phyloP scores from a whole-genome alignment of 2,888 invertebrate species.

The Clepsis dumicolana region DNA sequence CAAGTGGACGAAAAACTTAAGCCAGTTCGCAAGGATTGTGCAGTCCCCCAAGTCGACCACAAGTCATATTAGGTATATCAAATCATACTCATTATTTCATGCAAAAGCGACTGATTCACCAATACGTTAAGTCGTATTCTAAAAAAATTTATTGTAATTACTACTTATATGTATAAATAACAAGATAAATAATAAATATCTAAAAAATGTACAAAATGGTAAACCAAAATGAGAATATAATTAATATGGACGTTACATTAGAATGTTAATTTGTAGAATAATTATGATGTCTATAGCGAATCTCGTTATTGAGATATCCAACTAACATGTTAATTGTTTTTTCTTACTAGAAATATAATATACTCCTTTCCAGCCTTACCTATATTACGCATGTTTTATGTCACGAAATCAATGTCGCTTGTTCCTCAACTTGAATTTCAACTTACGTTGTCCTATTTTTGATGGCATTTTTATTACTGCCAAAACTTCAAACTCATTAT shows the following conservation, averaged over 20 bases:
- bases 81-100: conserved; percentile 42
- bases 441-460: background rate
- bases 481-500: background rate
- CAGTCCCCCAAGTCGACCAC: background rate
- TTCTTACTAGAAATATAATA: conserved; percentile 45
- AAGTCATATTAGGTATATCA: conserved; percentile 3
- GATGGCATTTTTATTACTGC: background rate
- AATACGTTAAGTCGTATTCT: conserved; percentile 45
- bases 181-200: conserved; percentile 30
- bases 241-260: conserved; percentile 41
- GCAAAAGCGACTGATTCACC: conserved; percentile 51
- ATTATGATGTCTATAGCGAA: conserved; percentile 56
- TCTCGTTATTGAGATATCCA: conserved; percentile 57
- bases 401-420: background rate
- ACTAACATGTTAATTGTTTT: conserved; percentile 54
- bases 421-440: background rate
- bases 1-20: background rate
- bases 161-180: conserved; percentile 24
- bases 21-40: background rate
- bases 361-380: conserved; percentile 20
- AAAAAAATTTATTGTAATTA: conserved; percentile 39
- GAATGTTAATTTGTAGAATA: conserved; percentile 54
- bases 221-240: conserved; percentile 24
- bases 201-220: conserved; percentile 38
- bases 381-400: conserved; percentile 7